These are phyloP conservation scores for Phalanger gymnotis DNA, from an alignment of 2,797 vertebrate genomes.

Conservation along the genomic window DNA sequence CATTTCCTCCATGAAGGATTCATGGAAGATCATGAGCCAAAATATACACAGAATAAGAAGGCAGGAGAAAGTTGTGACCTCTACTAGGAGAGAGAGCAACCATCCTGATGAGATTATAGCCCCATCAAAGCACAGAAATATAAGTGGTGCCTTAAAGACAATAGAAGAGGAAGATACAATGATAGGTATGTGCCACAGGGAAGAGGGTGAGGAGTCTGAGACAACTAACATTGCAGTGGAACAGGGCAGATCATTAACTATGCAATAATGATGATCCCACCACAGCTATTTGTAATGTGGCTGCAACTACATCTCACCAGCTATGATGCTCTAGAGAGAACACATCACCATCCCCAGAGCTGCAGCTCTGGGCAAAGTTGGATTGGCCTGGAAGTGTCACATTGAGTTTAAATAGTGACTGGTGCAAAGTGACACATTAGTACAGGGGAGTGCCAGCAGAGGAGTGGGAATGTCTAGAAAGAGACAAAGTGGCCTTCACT, in stretches of 20 bases:
- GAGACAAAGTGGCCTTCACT: slow-evolving; percentile 13
- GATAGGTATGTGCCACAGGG: background rate
- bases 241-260: background rate
- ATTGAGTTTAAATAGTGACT: background rate
- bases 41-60: background rate
- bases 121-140: background rate
- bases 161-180: background rate
- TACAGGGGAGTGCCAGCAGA: background rate
- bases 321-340: background rate
- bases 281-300: background rate
- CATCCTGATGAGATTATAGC: background rate
- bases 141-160: background rate
- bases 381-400: slow-evolving; percentile 15
- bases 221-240: background rate
- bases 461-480: background rate
- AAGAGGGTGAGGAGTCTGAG: background rate
- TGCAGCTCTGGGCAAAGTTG: background rate
- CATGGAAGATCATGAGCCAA: background rate
- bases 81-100: background rate
- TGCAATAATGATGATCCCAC: background rate
- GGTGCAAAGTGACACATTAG: background rate
- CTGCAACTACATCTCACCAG: background rate
- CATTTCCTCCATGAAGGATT: background rate
- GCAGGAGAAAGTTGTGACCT: background rate
- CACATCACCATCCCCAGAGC: background rate